Evolutionary conservation across 2,888 invertebrate genomes (phyloP).

Genomic region (Caenorhabditis sp.): DNA sequence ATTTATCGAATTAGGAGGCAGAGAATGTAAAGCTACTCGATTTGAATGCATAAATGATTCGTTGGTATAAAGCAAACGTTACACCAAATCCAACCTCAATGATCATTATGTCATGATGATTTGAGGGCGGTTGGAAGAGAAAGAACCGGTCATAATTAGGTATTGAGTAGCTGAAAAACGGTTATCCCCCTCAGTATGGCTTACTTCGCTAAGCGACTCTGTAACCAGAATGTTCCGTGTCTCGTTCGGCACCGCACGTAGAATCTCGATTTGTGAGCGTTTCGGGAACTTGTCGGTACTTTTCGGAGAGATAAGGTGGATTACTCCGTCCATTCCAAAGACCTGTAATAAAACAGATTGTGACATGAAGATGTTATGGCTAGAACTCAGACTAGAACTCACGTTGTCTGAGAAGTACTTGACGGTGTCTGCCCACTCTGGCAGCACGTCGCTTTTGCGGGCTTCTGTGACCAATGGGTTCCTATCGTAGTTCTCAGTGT

Average conservation of each 20-base stretch:
- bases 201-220: constrained; percentile 56
- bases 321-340: constrained; percentile 65
- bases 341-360: constrained; percentile 51
- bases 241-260: constrained; percentile 54
- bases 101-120: constrained; percentile 35
- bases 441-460: constrained; percentile 64
- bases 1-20: constrained; percentile 41
- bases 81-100: constrained; percentile 16
- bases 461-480: constrained; percentile 64
- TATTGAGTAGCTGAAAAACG: constrained; percentile 28
- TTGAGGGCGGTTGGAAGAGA: background rate
- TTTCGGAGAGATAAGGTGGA: constrained; percentile 63
- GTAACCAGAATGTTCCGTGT: constrained; percentile 69
- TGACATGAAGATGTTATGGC: background rate
- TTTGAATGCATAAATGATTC: constrained; percentile 41
- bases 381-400: constrained; percentile 11
- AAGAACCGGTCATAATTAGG: constrained; percentile 47
- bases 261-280: constrained; percentile 60
- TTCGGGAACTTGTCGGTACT: constrained; percentile 54
- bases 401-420: constrained; percentile 55
- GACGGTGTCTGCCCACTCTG: constrained; percentile 53
- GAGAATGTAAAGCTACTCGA: constrained; percentile 32
- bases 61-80: too few relatives aligned
- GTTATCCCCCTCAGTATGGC: constrained; percentile 19
- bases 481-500: constrained; percentile 53